These are phyloP conservation scores for Tor tambroides DNA, from an alignment of 2,113 vertebrate species.

Conservation along the genomic window DNA sequence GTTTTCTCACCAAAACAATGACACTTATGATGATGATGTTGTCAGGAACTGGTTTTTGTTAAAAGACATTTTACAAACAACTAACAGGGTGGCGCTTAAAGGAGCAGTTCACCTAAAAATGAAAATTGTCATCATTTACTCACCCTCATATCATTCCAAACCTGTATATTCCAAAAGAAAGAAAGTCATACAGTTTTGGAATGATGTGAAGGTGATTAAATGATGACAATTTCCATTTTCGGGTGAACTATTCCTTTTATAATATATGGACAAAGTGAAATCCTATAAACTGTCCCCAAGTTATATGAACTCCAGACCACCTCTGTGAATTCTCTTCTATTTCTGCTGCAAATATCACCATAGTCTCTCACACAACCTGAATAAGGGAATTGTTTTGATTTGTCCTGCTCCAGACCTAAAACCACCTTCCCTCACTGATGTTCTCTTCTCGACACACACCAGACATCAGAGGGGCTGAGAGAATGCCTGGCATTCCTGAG, in stretches of 20 bases:
- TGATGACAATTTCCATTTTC: neutral
- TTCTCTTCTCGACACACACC: neutral
- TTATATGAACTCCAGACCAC: neutral
- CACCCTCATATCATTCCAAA: neutral
- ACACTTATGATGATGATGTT: neutral
- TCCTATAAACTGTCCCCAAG: neutral
- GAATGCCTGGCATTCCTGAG: slow-evolving; percentile 79
- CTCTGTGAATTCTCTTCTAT: neutral
- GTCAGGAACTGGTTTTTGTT: neutral
- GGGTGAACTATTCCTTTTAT: neutral
- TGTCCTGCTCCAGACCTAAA: neutral
- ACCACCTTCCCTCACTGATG: slow-evolving; percentile 2
- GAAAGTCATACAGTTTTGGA: neutral
- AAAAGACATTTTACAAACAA: neutral
- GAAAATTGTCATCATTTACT: neutral
- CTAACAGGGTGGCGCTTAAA: neutral
- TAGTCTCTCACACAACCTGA: neutral
- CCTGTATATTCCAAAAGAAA: neutral
- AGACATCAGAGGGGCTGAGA: slow-evolving; percentile 74
- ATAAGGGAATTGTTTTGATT: neutral
- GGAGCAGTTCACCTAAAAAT: neutral
- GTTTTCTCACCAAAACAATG: neutral
- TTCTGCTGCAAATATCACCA: neutral
- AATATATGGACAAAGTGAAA: neutral
- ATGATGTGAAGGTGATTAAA: neutral